Conservation (phyloP, 2,888 invertebrate species). For the Carcina quercana region DNA sequence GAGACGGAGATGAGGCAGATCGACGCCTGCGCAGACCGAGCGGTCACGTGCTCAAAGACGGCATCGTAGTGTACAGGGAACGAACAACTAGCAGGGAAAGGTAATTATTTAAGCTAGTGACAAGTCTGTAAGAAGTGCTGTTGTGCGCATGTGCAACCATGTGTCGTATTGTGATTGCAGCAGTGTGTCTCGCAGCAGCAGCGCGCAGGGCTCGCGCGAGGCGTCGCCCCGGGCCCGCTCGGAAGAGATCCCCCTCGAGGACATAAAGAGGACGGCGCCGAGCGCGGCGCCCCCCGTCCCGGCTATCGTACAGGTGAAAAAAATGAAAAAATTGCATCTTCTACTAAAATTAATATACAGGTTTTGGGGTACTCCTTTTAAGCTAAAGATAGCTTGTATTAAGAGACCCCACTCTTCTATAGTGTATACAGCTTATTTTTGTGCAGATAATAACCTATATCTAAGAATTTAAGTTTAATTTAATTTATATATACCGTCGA, state of each 20-base stretch:
- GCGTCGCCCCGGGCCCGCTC: conserved; percentile 85
- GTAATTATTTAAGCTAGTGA: conserved; percentile 22
- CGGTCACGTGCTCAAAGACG: conserved; percentile 59
- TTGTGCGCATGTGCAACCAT: background rate
- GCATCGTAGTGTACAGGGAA: conserved; percentile 58
- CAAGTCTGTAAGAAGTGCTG: background rate
- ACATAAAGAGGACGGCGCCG: conserved; percentile 72
- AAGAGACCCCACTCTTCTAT: too few relatives aligned
- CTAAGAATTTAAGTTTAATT: too few relatives aligned
- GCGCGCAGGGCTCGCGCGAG: conserved; percentile 77
- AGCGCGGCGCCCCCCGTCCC: conserved; percentile 41
- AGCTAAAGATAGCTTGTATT: too few relatives aligned
- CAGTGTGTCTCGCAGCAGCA: conserved; percentile 55
- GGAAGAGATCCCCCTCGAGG: conserved; percentile 88
- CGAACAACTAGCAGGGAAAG: conserved; percentile 61
- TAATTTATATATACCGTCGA: too few relatives aligned
- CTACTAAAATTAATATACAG: too few relatives aligned
- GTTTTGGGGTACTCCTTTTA: too few relatives aligned
- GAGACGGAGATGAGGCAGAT: conserved; percentile 49
- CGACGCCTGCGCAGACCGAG: conserved; percentile 52
- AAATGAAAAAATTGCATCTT: too few relatives aligned
- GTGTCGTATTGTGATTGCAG: conserved; percentile 23
- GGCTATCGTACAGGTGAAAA: too few relatives aligned
- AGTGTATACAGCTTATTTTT: too few relatives aligned
- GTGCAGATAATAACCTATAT: too few relatives aligned